Evolutionary conservation across 2,888 invertebrate genomes (phyloP).

Genomic region (Plusia festucae): DNA sequence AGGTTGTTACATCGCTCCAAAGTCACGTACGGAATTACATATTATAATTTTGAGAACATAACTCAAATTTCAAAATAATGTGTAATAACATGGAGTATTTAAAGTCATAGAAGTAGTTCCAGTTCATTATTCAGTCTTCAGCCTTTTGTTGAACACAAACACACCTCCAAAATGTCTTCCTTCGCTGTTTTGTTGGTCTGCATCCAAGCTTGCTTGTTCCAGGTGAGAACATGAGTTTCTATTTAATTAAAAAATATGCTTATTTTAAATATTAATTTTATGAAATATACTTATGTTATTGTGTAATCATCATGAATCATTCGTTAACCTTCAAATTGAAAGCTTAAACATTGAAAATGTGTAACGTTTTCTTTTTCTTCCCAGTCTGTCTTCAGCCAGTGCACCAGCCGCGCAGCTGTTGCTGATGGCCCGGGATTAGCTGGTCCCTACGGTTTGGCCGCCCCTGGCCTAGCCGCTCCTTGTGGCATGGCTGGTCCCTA

Average conservation of each 20-base stretch:
- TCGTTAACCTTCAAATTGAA: not conserved
- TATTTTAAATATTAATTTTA: too few species aligned
- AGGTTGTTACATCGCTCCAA: not conserved
- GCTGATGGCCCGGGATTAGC: constrained; percentile 6
- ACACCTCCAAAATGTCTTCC: constrained; percentile 33
- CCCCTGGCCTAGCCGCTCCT: constrained; percentile 43
- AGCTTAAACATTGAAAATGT: not conserved
- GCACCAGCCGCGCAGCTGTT: constrained; percentile 2
- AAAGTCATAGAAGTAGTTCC: not conserved
- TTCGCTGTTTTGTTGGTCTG: constrained; percentile 45
- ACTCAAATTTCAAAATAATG: not conserved
- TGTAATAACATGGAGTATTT: constrained; percentile 8
- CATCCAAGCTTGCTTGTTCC: constrained; percentile 32
- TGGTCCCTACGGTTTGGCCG: constrained; percentile 11
- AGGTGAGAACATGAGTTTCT: constrained; percentile 19
- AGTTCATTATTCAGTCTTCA: not conserved
- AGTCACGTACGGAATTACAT: not conserved
- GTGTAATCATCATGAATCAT: too few species aligned
- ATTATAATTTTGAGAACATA: not conserved
- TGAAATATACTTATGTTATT: too few species aligned
- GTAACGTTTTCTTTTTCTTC: not conserved
- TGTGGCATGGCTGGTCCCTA: constrained; percentile 2
- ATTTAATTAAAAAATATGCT: too few species aligned
- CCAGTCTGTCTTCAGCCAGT: constrained; percentile 27
- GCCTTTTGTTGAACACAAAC: constrained; percentile 18